Percentiles rank a stretch among this genome's conserved stretches.
These are phyloP conservation scores for Sebastes fasciatus DNA, from an alignment of 2,113 vertebrate genomes.

Conservation along the genomic window DNA sequence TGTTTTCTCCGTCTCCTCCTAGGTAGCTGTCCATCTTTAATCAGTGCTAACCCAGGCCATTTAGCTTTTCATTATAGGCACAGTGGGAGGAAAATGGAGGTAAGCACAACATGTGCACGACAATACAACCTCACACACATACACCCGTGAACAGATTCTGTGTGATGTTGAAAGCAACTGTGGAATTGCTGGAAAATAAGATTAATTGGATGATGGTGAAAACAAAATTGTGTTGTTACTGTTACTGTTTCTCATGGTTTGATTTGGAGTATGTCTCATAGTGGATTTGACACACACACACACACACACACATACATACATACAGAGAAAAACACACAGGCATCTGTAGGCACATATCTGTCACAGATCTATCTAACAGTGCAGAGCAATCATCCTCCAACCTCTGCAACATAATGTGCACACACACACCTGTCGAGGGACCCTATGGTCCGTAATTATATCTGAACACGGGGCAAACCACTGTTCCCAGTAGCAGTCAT, in stretches of 20 bases:
- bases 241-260: slow-evolving; percentile 15
- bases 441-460: slow-evolving; percentile 66
- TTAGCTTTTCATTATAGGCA: slow-evolving; percentile 73
- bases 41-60: slow-evolving; percentile 61
- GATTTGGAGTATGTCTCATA: slow-evolving; percentile 3
- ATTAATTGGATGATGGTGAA: slow-evolving; percentile 21
- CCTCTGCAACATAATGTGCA: slow-evolving; percentile 21
- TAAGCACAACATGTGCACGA: slow-evolving; percentile 32
- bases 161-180: slow-evolving; percentile 22
- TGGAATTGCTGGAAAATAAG: slow-evolving; percentile 7
- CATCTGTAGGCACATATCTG: slow-evolving; percentile 46
- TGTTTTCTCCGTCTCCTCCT: slow-evolving; percentile 52
- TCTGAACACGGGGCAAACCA: slow-evolving; percentile 43
- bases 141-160: slow-evolving; percentile 12
- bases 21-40: slow-evolving; percentile 70
- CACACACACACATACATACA: slow-evolving; percentile 1
- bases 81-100: slow-evolving; percentile 55
- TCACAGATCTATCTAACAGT: slow-evolving; percentile 34
- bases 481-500: slow-evolving; percentile 57
- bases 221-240: slow-evolving; percentile 12
- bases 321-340: not conserved
- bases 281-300: slow-evolving; percentile 19
- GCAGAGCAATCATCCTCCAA: slow-evolving; percentile 42
- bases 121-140: slow-evolving; percentile 17
- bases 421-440: slow-evolving; percentile 39